Evolutionary conservation across 2,888 invertebrate species (phyloP).

Genomic region (Rhagophthalmus giganteus): DNA sequence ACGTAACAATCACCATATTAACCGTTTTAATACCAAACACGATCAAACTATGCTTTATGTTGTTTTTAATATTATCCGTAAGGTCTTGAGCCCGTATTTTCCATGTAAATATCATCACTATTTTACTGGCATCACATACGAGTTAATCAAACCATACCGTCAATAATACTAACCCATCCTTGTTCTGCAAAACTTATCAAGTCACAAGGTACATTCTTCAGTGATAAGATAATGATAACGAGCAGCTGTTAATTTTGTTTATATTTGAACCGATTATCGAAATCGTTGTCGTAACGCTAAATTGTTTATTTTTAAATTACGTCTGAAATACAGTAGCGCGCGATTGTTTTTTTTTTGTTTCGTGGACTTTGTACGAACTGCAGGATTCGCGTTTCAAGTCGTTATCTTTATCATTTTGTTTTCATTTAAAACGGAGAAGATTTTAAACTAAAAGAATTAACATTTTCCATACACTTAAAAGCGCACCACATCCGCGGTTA

Average conservation of each 20-base stretch:
- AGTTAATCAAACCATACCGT: not conserved
- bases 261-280: slow-evolving; percentile 2
- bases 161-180: slow-evolving; percentile 12
- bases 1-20: slow-evolving; percentile 41
- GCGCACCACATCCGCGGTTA: not conserved
- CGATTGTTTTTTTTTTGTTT: too few species aligned
- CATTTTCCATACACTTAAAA: not conserved
- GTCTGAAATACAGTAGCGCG: too few species aligned
- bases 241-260: slow-evolving; percentile 29
- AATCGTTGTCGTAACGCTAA: not conserved
- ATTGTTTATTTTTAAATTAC: too few species aligned
- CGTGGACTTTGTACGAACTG: too few species aligned
- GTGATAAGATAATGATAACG: slow-evolving; percentile 18
- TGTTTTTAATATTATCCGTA: slow-evolving; percentile 36
- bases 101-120: slow-evolving; percentile 31
- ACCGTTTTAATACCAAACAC: slow-evolving; percentile 40
- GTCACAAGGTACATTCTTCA: slow-evolving; percentile 28
- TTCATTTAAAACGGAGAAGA: too few species aligned
- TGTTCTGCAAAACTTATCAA: slow-evolving; percentile 17
- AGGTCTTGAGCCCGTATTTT: slow-evolving; percentile 37
- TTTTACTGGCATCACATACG: slow-evolving; percentile 5
- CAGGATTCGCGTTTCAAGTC: too few species aligned
- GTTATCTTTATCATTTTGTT: too few species aligned
- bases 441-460: too few species aligned
- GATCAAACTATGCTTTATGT: slow-evolving; percentile 31